These are phyloP conservation scores for Hyles vespertilio DNA, from an alignment of 1,140 invertebrate species.

Conservation along the genomic window DNA sequence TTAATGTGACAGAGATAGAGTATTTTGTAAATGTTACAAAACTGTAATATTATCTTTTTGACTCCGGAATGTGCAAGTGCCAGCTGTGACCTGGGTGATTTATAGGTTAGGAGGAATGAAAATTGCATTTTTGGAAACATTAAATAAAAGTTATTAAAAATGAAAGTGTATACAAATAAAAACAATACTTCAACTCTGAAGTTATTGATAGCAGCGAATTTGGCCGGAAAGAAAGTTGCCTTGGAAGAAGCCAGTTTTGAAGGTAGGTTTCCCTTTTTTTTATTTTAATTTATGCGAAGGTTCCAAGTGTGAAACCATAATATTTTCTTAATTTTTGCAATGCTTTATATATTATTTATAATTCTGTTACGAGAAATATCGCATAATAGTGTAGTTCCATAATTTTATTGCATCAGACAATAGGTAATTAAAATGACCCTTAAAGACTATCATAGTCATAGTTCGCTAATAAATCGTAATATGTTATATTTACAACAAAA, in stretches of 20 bases:
- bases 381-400: too few species aligned
- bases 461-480: too few species aligned
- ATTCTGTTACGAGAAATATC: too few species aligned
- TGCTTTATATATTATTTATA: too few species aligned
- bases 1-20: too few species aligned
- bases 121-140: conserved; percentile 11
- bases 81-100: conserved; percentile 12
- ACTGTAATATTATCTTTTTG: neutral
- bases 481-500: too few species aligned
- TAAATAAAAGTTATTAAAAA: conserved; percentile 45
- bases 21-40: too few species aligned
- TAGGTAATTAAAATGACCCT: too few species aligned
- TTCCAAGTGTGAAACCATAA: too few species aligned
- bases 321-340: too few species aligned
- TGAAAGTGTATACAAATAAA: conserved; percentile 82
- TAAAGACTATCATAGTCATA: too few species aligned
- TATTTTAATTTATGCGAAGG: conserved; percentile 3
- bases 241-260: conserved; percentile 75
- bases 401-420: too few species aligned
- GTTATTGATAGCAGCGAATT: conserved; percentile 80
- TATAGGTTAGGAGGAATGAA: conserved; percentile 33
- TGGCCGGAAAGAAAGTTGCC: conserved; percentile 75
- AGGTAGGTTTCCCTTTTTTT: conserved; percentile 61
- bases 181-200: conserved; percentile 85
- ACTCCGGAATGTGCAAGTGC: conserved; percentile 1